Percentiles rank a stretch among this genome's conserved stretches.
These are phyloP conservation scores for Hafferia zeledoni DNA, from an alignment of 2,797 vertebrate genomes.

Conservation along the genomic window DNA sequence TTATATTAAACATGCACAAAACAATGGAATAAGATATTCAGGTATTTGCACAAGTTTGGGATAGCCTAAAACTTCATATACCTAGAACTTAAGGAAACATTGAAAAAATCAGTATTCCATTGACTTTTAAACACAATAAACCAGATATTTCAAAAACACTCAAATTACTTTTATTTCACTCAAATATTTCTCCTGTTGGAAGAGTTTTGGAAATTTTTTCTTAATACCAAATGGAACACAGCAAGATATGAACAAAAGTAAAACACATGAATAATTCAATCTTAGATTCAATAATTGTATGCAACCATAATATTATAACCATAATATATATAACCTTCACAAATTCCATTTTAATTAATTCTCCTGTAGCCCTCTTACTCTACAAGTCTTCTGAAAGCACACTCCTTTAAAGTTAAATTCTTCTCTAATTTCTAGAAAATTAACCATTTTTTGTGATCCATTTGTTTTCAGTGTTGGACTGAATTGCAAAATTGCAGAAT, in stretches of 20 bases:
- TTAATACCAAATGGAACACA: neutral
- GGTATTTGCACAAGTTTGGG: neutral
- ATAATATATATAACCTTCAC: neutral
- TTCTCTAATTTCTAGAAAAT: neutral
- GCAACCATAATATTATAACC: neutral
- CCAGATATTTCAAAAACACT: neutral
- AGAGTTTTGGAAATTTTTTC: neutral
- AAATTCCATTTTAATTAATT: neutral
- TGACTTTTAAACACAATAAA: neutral
- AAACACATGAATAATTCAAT: neutral
- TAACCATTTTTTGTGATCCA: neutral
- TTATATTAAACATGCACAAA: neutral
- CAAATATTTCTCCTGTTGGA: neutral
- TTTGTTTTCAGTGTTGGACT: neutral
- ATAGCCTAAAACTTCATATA: neutral
- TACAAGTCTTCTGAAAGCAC: neutral
- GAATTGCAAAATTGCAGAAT: neutral
- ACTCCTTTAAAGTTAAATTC: neutral
- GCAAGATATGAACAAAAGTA: neutral
- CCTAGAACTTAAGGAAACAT: neutral
- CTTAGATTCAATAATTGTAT: neutral
- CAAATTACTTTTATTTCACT: neutral
- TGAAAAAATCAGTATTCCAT: neutral
- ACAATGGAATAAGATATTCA: neutral
- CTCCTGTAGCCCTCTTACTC: neutral